Conservation (phyloP, 2,113 vertebrate genomes). For the Accipiter virgatus region DNA sequence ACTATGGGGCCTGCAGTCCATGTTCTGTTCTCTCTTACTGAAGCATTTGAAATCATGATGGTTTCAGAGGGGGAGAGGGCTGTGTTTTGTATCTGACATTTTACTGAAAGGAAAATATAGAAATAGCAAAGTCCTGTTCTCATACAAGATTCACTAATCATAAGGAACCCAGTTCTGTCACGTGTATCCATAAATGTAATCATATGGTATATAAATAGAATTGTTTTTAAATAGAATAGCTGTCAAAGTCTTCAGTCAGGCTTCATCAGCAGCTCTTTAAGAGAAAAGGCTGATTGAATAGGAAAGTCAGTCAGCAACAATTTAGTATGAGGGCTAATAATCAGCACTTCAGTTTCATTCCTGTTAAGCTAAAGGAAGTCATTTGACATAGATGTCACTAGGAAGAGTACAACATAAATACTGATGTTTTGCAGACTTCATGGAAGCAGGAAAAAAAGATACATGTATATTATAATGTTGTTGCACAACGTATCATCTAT, state of each 20-base stretch:
- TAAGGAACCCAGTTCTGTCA: neutral
- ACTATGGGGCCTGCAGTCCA: fast-evolving
- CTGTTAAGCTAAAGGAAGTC: constrained; percentile 29
- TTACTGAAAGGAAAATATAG: neutral
- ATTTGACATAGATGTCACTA: neutral
- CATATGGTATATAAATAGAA: constrained; percentile 46
- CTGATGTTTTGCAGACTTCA: neutral
- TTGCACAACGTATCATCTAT: neutral
- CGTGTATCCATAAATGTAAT: constrained; percentile 15
- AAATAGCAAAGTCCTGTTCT: neutral
- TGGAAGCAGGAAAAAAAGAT: neutral
- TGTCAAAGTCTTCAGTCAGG: constrained; percentile 37
- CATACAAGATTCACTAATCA: neutral
- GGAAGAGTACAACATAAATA: constrained; percentile 11
- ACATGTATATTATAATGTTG: neutral
- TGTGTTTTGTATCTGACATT: neutral
- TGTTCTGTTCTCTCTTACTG: neutral
- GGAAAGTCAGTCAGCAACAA: constrained; percentile 14
- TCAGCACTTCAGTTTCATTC: constrained; percentile 40
- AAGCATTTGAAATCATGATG: neutral
- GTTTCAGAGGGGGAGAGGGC: neutral
- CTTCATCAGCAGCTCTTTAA: constrained; percentile 27
- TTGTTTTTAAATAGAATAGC: constrained; percentile 33
- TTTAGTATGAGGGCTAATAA: constrained; percentile 45
- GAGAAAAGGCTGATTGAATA: constrained; percentile 20